These are phyloP conservation scores for Brachyptera putata DNA, from an alignment of 2,888 invertebrate genomes.

Conservation along the genomic window DNA sequence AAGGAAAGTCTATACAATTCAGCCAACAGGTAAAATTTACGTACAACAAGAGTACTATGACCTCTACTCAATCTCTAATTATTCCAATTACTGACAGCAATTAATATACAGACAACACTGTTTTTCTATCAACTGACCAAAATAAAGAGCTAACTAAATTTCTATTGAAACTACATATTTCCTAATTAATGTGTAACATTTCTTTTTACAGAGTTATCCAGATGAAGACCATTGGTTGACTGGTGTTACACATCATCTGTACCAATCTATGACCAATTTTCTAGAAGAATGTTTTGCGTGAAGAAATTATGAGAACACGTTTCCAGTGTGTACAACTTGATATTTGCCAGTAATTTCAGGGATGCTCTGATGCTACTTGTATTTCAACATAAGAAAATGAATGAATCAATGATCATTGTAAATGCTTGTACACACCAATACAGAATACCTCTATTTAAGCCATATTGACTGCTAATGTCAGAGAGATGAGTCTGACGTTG, in stretches of 20 bases:
- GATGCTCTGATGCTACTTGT: no score
- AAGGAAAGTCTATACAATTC: conserved; percentile 80
- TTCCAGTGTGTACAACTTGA: no score
- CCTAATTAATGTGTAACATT: neutral
- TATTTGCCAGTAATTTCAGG: no score
- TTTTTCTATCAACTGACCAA: no score
- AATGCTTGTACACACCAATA: neutral
- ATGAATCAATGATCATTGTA: neutral
- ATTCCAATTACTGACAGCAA: conserved; percentile 35
- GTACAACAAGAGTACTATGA: neutral
- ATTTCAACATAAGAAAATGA: neutral
- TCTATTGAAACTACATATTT: neutral
- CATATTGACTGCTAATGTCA: no score
- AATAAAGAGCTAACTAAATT: no score
- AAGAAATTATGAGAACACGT: no score
- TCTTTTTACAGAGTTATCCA: conserved; percentile 74
- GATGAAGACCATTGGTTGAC: conserved; percentile 88
- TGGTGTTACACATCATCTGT: conserved; percentile 80
- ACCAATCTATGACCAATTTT: conserved; percentile 84
- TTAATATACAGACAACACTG: no score
- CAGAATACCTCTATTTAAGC: no score
- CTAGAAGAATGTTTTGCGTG: conserved; percentile 53
- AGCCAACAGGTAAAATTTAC: conserved; percentile 72
- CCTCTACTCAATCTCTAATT: neutral
- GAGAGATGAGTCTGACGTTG: no score